A percentile compares a stretch with the other conserved stretches of the same genome.
These are phyloP conservation scores for Grapholita molesta DNA, from an alignment of 1,140 invertebrate genomes.

Conservation along the genomic window DNA sequence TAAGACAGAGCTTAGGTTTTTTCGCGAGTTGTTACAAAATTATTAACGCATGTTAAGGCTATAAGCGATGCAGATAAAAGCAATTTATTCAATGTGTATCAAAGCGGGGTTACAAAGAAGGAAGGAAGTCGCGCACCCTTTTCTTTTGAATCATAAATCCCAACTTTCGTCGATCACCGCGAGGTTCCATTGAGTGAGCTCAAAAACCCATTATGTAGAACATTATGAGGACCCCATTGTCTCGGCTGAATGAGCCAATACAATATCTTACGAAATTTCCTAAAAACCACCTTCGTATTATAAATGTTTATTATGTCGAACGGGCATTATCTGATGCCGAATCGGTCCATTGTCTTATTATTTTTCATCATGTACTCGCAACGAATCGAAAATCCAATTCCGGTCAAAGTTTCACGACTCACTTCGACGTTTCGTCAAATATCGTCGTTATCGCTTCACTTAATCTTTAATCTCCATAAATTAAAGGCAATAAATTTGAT, in stretches of 20 bases:
- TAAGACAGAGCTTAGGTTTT: background rate
- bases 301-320: constrained; percentile 67
- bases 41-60: background rate
- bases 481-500: constrained; percentile 61
- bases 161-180: constrained; percentile 61
- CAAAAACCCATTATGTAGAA: constrained; percentile 69
- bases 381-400: constrained; percentile 14
- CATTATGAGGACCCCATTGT: constrained; percentile 71
- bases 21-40: background rate
- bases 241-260: constrained; percentile 64
- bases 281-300: constrained; percentile 66
- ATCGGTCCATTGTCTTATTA: constrained; percentile 61
- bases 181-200: constrained; percentile 66
- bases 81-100: background rate
- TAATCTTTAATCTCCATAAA: constrained; percentile 46
- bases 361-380: constrained; percentile 34
- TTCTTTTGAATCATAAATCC: constrained; percentile 54
- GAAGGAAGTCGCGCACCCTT: constrained; percentile 53
- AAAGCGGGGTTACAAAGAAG: constrained; percentile 6
- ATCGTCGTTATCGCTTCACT: constrained; percentile 26
- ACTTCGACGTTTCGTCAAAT: constrained; percentile 18
- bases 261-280: constrained; percentile 73
- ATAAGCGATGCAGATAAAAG: background rate
- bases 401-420: constrained; percentile 3
- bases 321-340: constrained; percentile 58